Percentiles rank a stretch among this genome's conserved stretches.
Evolutionary conservation across 2,888 invertebrate genomes (phyloP).

Genomic region (Trichopria drosophilae): DNA sequence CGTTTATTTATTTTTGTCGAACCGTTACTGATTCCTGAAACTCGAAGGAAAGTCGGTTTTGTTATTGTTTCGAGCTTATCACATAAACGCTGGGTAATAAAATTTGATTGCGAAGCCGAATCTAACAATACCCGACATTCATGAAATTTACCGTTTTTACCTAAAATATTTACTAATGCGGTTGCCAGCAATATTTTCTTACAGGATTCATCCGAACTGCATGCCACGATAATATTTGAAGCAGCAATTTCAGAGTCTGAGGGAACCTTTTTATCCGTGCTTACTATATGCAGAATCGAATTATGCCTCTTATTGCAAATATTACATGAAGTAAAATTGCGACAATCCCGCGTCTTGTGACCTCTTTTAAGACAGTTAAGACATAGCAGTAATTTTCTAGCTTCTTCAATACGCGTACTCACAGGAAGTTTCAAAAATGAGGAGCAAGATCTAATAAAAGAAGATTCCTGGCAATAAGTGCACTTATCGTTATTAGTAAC

Average conservation of each 20-base stretch:
- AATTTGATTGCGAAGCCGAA: too few species aligned
- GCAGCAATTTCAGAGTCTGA: too few species aligned
- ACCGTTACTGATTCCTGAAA: neutral
- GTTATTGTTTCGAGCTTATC: neutral
- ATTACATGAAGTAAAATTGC: neutral
- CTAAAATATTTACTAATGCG: too few species aligned
- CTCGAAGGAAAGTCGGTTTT: neutral
- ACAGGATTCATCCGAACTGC: neutral
- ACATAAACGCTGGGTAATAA: neutral
- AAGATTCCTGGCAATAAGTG: too few species aligned
- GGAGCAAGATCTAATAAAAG: too few species aligned
- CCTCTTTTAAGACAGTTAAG: conserved; percentile 3
- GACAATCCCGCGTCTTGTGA: conserved; percentile 1
- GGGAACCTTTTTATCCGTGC: too few species aligned
- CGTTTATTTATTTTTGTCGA: neutral
- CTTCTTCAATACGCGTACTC: neutral
- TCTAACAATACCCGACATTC: too few species aligned
- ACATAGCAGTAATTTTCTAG: neutral
- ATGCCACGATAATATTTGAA: neutral
- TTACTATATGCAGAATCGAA: neutral
- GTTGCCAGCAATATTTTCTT: neutral
- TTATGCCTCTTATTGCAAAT: neutral
- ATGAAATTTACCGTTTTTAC: too few species aligned
- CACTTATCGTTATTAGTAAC: too few species aligned
- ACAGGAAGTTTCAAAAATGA: neutral